Conservation (phyloP, 2,113 vertebrate species). For the Hoplias malabaricus region DNA sequence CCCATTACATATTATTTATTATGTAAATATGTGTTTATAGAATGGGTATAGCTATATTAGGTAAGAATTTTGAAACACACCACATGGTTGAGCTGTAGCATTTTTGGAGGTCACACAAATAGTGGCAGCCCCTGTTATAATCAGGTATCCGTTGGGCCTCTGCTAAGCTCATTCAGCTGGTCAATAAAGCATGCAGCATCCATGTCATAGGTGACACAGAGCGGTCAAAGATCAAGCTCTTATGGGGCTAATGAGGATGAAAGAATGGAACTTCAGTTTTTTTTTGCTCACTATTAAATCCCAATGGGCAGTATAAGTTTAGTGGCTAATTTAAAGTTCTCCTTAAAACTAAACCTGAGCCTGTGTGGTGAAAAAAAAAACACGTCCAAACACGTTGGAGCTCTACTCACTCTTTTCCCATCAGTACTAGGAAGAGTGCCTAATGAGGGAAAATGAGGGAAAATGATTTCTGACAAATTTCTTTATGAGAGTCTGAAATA, state of each 20-base stretch:
- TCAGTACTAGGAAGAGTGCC: not conserved
- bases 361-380: not conserved
- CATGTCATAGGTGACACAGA: slow-evolving; percentile 44
- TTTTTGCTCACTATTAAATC: not conserved
- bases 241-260: slow-evolving; percentile 35
- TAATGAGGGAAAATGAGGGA: slow-evolving; percentile 33
- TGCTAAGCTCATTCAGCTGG: slow-evolving; percentile 47
- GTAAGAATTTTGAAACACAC: slow-evolving; percentile 41
- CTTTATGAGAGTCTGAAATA: slow-evolving; percentile 21
- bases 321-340: slow-evolving; percentile 34
- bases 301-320: slow-evolving; percentile 26
- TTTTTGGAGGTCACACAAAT: slow-evolving; percentile 31
- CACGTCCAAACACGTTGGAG: slow-evolving; percentile 14
- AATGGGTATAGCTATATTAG: too few species aligned
- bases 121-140: slow-evolving; percentile 22
- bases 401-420: slow-evolving; percentile 1
- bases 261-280: not conserved
- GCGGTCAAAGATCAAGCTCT: slow-evolving; percentile 43
- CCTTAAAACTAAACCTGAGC: slow-evolving; percentile 20
- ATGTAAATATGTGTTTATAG: too few species aligned
- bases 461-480: slow-evolving; percentile 7
- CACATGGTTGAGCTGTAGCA: slow-evolving; percentile 46
- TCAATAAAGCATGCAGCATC: slow-evolving; percentile 38
- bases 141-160: slow-evolving; percentile 23
- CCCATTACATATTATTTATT: too few species aligned